Conservation (phyloP, 1,140 invertebrate species). For the Mesaphorura yosii region DNA sequence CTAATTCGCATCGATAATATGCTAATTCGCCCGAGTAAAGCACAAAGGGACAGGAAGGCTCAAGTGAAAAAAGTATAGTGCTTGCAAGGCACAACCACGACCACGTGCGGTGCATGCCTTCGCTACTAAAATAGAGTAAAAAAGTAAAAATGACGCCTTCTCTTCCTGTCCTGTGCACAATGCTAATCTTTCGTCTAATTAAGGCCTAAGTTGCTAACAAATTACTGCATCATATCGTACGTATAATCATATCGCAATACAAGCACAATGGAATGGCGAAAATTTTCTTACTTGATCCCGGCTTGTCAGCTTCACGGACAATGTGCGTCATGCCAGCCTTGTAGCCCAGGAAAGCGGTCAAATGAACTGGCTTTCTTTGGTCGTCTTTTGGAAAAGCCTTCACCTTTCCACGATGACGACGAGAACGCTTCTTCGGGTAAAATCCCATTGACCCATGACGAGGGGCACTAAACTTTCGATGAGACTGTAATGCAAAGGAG, state of each 20-base stretch:
- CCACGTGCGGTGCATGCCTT: no score
- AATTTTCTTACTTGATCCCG: slow-evolving; percentile 84
- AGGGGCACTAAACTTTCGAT: slow-evolving; percentile 98
- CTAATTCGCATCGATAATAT: no score
- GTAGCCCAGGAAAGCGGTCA: slow-evolving; percentile 95
- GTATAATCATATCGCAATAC: no score
- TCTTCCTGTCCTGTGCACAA: no score
- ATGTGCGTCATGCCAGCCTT: slow-evolving; percentile 99
- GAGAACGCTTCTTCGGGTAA: slow-evolving; percentile 94
- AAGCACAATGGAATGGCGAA: slow-evolving; percentile 1
- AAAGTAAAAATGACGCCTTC: no score
- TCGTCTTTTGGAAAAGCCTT: slow-evolving; percentile 99
- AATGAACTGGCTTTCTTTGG: slow-evolving; percentile 85
- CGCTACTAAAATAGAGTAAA: no score
- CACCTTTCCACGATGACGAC: slow-evolving; percentile 91
- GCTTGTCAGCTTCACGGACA: slow-evolving; percentile 95
- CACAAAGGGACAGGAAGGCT: no score
- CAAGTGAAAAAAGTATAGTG: no score
- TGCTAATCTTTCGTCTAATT: background rate
- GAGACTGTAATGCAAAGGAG: slow-evolving; percentile 64
- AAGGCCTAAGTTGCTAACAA: slow-evolving; percentile 17
- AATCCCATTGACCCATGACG: slow-evolving; percentile 99
- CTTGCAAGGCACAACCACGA: no score
- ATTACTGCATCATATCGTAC: background rate
- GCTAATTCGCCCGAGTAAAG: no score